Conservation (phyloP, 2,797 vertebrate species). For the Nyctalus aviator region DNA sequence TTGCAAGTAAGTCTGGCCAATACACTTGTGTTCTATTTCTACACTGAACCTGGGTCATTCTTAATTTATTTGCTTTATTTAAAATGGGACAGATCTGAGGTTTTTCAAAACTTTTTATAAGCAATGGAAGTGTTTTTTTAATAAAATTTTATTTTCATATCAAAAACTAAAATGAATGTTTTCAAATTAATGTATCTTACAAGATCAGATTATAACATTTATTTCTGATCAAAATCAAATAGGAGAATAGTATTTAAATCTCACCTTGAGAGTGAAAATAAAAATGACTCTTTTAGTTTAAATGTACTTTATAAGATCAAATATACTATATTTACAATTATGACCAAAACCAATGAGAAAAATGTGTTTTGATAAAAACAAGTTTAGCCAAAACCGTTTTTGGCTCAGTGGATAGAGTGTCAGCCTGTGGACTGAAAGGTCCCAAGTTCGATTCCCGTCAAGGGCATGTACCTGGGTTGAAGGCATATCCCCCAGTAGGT, state of each 20-base stretch:
- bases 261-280: conserved; percentile 27
- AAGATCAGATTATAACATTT: conserved; percentile 53
- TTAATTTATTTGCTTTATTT: background rate
- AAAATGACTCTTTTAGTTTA: conserved; percentile 19
- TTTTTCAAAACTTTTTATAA: conserved; percentile 48
- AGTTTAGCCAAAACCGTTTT: background rate
- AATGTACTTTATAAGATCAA: conserved; percentile 46
- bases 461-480: no score
- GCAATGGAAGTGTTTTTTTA: background rate
- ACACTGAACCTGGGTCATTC: background rate
- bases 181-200: conserved; percentile 19
- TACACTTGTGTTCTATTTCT: background rate
- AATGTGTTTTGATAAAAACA: conserved; percentile 24
- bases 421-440: no score
- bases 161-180: conserved; percentile 55
- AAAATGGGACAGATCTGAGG: background rate
- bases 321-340: conserved; percentile 25
- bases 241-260: conserved; percentile 41
- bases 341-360: conserved; percentile 41
- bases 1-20: background rate
- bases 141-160: conserved; percentile 12
- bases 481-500: no score
- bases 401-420: no score
- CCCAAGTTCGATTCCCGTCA: no score
- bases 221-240: conserved; percentile 45